phyloP scores from a whole-genome alignment of 2,888 invertebrate genomes.

The Laothoe populi region DNA sequence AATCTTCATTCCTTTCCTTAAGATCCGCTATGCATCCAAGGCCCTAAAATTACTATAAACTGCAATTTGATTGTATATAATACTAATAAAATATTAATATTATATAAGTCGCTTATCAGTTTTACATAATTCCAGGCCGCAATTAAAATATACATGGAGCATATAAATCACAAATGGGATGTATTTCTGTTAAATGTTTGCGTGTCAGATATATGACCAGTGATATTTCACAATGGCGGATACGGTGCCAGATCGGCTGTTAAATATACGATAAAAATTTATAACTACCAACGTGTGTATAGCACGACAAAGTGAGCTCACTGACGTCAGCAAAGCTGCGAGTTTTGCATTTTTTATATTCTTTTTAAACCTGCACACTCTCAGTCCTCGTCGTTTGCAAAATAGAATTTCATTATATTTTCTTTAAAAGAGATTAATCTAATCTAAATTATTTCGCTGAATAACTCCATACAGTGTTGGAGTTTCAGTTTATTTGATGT shows the following conservation, averaged over 20 bases:
- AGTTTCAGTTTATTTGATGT: no score
- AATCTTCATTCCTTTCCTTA: no score
- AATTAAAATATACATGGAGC: constrained; percentile 34
- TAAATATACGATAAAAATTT: constrained; percentile 16
- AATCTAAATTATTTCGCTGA: neutral
- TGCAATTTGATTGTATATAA: neutral
- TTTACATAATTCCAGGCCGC: constrained; percentile 25
- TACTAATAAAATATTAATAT: neutral
- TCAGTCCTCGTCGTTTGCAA: constrained; percentile 2
- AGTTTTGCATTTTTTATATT: constrained; percentile 2
- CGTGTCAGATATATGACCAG: constrained; percentile 29
- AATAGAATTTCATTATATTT: constrained; percentile 13
- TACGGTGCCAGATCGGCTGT: constrained; percentile 12
- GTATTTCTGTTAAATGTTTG: constrained; percentile 34
- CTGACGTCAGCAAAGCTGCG: neutral
- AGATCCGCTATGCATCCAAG: no score
- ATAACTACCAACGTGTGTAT: constrained; percentile 9
- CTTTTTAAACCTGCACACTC: constrained; percentile 10
- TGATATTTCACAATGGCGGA: constrained; percentile 3
- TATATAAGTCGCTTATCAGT: constrained; percentile 18
- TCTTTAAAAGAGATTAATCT: neutral
- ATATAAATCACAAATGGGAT: constrained; percentile 39
- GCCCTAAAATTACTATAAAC: no score
- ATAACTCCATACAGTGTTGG: neutral
- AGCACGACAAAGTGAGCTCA: neutral